Conservation (phyloP, 2,113 vertebrate genomes). For the Phalacrocorax carbo region DNA sequence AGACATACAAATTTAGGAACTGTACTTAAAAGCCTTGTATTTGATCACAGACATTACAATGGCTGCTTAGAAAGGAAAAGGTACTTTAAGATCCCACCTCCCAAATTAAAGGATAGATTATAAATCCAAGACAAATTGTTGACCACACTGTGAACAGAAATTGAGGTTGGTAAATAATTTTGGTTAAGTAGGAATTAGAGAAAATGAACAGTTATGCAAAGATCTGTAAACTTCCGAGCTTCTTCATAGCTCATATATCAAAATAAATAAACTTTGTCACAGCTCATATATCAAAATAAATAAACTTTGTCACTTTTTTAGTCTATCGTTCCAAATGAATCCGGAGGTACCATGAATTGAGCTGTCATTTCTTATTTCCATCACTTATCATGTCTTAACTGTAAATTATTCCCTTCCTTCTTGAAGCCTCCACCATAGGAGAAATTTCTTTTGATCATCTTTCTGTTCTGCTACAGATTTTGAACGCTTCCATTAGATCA, state of each 20-base stretch:
- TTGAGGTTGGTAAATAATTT: not conserved
- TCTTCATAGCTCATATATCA: not conserved
- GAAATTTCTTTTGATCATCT: slow-evolving; percentile 43
- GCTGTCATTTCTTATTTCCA: slow-evolving; percentile 37
- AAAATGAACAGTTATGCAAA: not conserved
- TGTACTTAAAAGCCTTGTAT: not conserved
- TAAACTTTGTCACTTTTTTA: not conserved
- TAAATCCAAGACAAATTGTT: not conserved
- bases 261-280: not conserved
- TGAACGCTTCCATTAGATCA: slow-evolving; percentile 56
- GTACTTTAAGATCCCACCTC: not conserved
- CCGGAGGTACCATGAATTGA: not conserved
- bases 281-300: not conserved
- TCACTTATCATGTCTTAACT: slow-evolving; percentile 21
- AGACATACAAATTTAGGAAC: not conserved
- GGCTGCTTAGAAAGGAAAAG: not conserved
- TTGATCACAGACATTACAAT: not conserved
- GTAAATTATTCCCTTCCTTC: slow-evolving; percentile 31
- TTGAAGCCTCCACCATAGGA: not conserved
- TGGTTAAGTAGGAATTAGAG: not conserved
- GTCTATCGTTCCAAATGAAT: not conserved
- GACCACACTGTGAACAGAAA: not conserved
- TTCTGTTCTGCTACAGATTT: slow-evolving; percentile 10
- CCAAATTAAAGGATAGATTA: not conserved
- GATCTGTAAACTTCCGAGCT: not conserved